Base-by-base conservation (phyloP, 2,797 vertebrate species). In the Coilia nasus region DNA sequence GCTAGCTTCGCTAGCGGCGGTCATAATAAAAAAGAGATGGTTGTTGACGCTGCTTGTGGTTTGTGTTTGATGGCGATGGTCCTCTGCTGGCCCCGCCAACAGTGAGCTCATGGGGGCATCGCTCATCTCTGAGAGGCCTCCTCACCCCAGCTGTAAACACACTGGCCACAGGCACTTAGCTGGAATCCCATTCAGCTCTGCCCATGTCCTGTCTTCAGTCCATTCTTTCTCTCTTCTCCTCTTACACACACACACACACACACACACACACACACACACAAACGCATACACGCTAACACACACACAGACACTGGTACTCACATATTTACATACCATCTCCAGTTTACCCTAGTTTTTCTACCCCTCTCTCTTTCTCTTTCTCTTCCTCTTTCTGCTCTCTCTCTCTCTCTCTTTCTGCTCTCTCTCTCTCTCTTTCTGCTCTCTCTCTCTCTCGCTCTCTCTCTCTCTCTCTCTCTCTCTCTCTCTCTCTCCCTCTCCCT, bases 401-500 rank as follows among this genome's bases (percentile, higher is more conserved):
- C 88, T 81, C 81, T 44, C 57, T 59, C 86, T 88, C 83, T 64
- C 59, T 84, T 47, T 59, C 86, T 89, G n/a, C 81, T 28, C 23
- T 86, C 86, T 86, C 88, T 82, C 15, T 67, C 25, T 67, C 25
- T 41, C 19, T 35, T 25, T 21, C 86, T 15, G 71, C 80, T 54
- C 67, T 82, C 14, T 78, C 57, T 82, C 17, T 81, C 83, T 59
- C 21, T 28, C 25, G 44, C 83, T 84, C 31, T n/a, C 35, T 87
- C 62, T 88, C 78, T 82, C 67, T 85, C 75, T 64, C 82, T 3
- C 35, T 82, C 57, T 82, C 89, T 90, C 90, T 88, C 89, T 81
- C 85, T 81, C 84, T 85, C 88, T 92, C 89, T 92, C 89, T 89
- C 91, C 46, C 82, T 83, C 57, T 23, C 83, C 19, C 83, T 19